phyloP scores from a whole-genome alignment of 1,140 invertebrate genomes.

The Leptopilina boulardi region DNA sequence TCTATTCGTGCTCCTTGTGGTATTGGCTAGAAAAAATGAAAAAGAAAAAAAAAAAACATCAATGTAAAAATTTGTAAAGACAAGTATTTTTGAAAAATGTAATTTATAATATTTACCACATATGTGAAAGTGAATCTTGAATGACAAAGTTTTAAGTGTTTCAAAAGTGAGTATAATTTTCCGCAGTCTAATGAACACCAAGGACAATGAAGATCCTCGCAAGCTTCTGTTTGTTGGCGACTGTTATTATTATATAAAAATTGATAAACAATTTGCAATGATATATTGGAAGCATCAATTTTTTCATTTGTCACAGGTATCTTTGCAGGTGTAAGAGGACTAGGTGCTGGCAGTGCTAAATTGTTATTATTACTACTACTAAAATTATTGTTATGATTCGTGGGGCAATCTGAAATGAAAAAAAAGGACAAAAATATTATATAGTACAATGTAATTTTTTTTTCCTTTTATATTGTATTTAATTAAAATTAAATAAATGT shows the following conservation, averaged over 20 bases:
- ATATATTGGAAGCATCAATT: conserved; percentile 65
- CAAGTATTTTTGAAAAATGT: background rate
- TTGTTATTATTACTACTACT: conserved; percentile 70
- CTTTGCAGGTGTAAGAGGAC: conserved; percentile 67
- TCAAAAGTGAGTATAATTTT: conserved; percentile 90
- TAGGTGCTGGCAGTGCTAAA: conserved; percentile 67
- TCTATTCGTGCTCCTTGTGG: conserved; percentile 92
- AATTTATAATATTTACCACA: conserved; percentile 80
- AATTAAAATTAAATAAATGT: too few species aligned
- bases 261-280: conserved; percentile 91
- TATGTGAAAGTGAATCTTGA: conserved; percentile 95
- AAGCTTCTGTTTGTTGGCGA: conserved; percentile 94
- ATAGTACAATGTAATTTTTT: too few species aligned
- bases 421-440: conserved; percentile 27
- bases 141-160: conserved; percentile 95
- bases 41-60: conserved; percentile 35
- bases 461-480: too few species aligned
- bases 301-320: conserved; percentile 65
- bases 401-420: conserved; percentile 66
- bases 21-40: conserved; percentile 81
- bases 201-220: conserved; percentile 93
- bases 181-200: conserved; percentile 96
- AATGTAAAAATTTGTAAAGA: background rate
- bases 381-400: conserved; percentile 63
- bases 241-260: conserved; percentile 97